phyloP scores from a whole-genome alignment of 2,888 invertebrate species.

The Sinhomidia bicolor region DNA sequence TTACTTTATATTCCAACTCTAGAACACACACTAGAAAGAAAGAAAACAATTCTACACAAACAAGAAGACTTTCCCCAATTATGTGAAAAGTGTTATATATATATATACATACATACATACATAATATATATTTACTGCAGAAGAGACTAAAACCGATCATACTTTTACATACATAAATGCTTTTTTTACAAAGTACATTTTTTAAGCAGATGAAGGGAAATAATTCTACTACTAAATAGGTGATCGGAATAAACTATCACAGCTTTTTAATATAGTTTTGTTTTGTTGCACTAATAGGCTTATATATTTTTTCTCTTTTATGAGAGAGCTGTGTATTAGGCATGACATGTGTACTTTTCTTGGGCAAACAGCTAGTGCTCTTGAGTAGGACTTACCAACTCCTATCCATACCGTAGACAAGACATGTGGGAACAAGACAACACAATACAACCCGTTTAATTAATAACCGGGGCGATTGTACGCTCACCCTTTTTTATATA shows the following conservation, averaged over 20 bases:
- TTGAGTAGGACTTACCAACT: slow-evolving; percentile 78
- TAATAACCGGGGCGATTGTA: slow-evolving; percentile 74
- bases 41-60: too few relatives aligned
- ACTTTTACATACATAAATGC: background rate
- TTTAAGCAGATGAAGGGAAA: too few relatives aligned
- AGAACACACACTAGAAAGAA: too few relatives aligned
- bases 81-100: too few relatives aligned
- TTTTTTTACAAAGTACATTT: background rate
- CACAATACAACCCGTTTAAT: slow-evolving; percentile 76
- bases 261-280: slow-evolving; percentile 7
- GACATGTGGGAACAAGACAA: slow-evolving; percentile 79
- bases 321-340: slow-evolving; percentile 5
- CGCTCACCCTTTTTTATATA: slow-evolving; percentile 64
- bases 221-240: too few relatives aligned
- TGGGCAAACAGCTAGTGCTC: slow-evolving; percentile 69
- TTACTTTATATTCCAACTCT: background rate
- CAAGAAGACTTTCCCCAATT: too few relatives aligned
- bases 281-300: slow-evolving; percentile 35
- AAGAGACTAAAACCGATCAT: background rate
- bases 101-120: too few relatives aligned
- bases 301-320: background rate
- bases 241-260: slow-evolving; percentile 28
- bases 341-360: slow-evolving; percentile 68
- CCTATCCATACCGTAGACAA: slow-evolving; percentile 78
- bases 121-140: background rate